Evolutionary conservation across 2,113 vertebrate genomes (phyloP).

Genomic region (Mustela lutreola): DNA sequence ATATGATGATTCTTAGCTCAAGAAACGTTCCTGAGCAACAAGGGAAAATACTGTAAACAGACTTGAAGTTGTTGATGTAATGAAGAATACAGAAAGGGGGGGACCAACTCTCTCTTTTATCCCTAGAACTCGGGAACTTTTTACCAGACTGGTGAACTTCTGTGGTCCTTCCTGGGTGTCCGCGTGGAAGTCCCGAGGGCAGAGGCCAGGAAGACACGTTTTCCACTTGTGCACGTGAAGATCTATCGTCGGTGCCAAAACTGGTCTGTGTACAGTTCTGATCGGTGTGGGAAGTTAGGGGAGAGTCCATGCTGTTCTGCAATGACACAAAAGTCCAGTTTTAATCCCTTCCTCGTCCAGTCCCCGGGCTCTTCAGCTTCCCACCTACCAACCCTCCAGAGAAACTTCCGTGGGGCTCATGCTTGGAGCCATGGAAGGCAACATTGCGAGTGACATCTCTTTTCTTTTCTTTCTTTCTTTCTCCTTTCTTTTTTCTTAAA

Average conservation of each 20-base stretch:
- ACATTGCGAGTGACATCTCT: neutral
- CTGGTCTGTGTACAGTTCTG: neutral
- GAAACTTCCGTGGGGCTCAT: neutral
- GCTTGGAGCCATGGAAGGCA: neutral
- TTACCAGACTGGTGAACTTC: neutral
- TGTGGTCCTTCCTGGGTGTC: neutral
- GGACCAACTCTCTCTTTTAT: neutral
- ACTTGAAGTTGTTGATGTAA: neutral
- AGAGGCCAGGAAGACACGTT: neutral
- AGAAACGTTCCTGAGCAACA: neutral
- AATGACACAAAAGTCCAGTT: neutral
- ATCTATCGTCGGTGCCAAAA: neutral
- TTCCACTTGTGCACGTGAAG: neutral
- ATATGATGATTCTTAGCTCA: neutral
- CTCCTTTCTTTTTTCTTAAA: neutral
- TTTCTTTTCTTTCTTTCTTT: neutral
- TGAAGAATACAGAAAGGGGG: neutral
- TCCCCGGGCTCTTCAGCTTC: neutral
- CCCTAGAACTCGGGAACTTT: neutral
- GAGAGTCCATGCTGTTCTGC: neutral
- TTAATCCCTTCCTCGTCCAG: neutral
- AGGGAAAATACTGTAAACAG: constrained; percentile 13
- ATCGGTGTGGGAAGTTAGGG: neutral
- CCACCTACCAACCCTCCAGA: neutral
- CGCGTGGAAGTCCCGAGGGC: neutral